Percentiles rank a stretch among this genome's conserved stretches.
phyloP scores from a whole-genome alignment of 2,888 invertebrate genomes.

The Halictus quadricinctus region DNA sequence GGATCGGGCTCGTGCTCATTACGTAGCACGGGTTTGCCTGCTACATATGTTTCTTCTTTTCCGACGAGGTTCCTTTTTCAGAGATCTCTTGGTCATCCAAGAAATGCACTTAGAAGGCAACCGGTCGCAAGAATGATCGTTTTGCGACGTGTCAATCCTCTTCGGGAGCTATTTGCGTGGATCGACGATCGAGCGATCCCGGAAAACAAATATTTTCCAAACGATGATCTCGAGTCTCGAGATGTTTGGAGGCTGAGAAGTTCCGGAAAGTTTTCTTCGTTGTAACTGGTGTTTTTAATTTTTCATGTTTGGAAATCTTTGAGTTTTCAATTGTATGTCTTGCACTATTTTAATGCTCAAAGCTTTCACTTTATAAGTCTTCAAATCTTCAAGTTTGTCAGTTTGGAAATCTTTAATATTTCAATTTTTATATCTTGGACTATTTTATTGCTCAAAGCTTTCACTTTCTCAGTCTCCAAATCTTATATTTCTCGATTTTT shows the following conservation, averaged over 20 bases:
- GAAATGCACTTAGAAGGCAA: slow-evolving; percentile 12
- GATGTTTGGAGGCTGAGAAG: neutral
- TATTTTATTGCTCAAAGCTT: too few species aligned
- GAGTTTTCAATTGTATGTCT: too few species aligned
- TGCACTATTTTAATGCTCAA: too few species aligned
- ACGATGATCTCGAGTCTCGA: neutral
- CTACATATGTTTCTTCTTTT: slow-evolving; percentile 15
- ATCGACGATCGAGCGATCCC: neutral
- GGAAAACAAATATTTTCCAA: neutral
- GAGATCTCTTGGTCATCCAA: neutral
- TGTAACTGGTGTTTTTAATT: neutral
- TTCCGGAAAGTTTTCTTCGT: neutral
- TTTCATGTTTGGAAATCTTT: too few species aligned
- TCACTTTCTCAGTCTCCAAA: too few species aligned
- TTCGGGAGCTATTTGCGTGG: neutral
- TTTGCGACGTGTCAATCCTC: neutral
- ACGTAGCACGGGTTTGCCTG: neutral
- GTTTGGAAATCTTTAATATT: too few species aligned
- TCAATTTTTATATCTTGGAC: too few species aligned
- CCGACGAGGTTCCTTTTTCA: neutral
- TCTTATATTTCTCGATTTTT: too few species aligned
- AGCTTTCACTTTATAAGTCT: too few species aligned
- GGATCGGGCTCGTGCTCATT: slow-evolving; percentile 56
- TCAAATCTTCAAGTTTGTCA: too few species aligned
- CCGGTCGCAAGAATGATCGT: neutral